Evolutionary conservation across 2,113 vertebrate genomes (phyloP).

Genomic region (Diglossa brunneiventris): DNA sequence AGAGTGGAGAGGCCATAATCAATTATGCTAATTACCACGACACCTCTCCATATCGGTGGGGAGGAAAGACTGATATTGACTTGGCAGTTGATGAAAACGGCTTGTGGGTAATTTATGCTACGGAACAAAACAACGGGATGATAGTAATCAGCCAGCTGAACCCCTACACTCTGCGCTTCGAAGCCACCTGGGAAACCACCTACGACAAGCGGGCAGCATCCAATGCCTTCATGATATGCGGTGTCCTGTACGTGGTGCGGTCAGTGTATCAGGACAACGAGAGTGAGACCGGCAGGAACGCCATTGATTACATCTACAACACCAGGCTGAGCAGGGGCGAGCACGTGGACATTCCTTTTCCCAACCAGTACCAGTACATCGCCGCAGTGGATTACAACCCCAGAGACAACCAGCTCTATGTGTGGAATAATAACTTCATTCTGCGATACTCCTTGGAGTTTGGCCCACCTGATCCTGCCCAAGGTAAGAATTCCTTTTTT

Average conservation of each 20-base stretch:
- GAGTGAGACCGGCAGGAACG: slow-evolving; percentile 93
- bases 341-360: slow-evolving; percentile 93
- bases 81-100: slow-evolving; percentile 97
- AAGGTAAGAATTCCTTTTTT: slow-evolving; percentile 80
- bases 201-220: slow-evolving; percentile 98
- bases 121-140: slow-evolving; percentile 98
- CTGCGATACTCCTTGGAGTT: slow-evolving; percentile 95
- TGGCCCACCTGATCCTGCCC: slow-evolving; percentile 92
- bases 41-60: slow-evolving; percentile 97
- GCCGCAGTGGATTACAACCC: slow-evolving; percentile 99
- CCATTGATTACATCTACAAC: slow-evolving; percentile 96
- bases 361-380: slow-evolving; percentile 99
- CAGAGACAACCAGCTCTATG: slow-evolving; percentile 96
- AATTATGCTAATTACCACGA: slow-evolving; percentile 99
- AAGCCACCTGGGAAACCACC: slow-evolving; percentile 93
- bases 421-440: slow-evolving; percentile 99
- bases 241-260: slow-evolving; percentile 94
- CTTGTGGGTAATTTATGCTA: slow-evolving; percentile 98
- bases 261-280: slow-evolving; percentile 98
- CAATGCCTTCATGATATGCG: slow-evolving; percentile 98
- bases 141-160: slow-evolving; percentile 98
- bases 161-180: slow-evolving; percentile 96
- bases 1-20: slow-evolving; percentile 98
- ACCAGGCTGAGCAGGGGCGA: slow-evolving; percentile 90
- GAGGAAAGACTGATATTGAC: slow-evolving; percentile 98